Base-by-base conservation (phyloP, 2,113 vertebrate genomes). In the Carassius auratus region DNA sequence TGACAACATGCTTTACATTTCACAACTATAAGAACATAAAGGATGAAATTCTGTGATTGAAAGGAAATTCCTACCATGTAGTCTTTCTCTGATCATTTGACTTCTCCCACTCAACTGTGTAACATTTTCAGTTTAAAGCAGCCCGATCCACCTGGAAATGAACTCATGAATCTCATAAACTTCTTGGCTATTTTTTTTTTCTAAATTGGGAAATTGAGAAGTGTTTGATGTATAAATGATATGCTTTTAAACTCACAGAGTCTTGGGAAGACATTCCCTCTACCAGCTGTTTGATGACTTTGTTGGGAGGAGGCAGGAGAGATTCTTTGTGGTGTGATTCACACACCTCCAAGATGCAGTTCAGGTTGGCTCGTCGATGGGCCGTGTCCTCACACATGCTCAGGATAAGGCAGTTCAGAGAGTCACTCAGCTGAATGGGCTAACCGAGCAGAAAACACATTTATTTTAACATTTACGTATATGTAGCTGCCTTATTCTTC, bases 361-460 rank as follows among this genome's bases (percentile, higher is more conserved):
- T 94, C 84, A 96, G 93, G 3, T 93, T 93, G 23, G 94, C 85
- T 84, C 96, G 92, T 89, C 93, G 94, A 48, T 92, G 89, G 45
- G 96, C 94, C 90, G 94, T 86, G 89, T 98, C 97, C 92, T 98
- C 97, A 42, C 97, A 98, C 92, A 98, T 96, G 85, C 93, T 95
- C 90, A 98, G 93, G 77, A 98, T 91, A 74, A 97, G 92, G 50
- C 77, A 89, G 86, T 96, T 97, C 81, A 98, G 87, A n/a, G 94
- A 93, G 87, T 97, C 96, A 59, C 91, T 93, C 81, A 98, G 94
- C 93, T 96, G 96, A 87, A 98, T 93, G 4, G 95, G 94, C 97
- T 98, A 91, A 68, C 68, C 76, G 77, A 57, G 81, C 75, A 86
- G 23, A 87, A 76, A 17, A 73, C 30, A 55, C 26, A 38, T 9